Conservation (phyloP, 2,113 vertebrate species). For the Rhombomys opimus region DNA sequence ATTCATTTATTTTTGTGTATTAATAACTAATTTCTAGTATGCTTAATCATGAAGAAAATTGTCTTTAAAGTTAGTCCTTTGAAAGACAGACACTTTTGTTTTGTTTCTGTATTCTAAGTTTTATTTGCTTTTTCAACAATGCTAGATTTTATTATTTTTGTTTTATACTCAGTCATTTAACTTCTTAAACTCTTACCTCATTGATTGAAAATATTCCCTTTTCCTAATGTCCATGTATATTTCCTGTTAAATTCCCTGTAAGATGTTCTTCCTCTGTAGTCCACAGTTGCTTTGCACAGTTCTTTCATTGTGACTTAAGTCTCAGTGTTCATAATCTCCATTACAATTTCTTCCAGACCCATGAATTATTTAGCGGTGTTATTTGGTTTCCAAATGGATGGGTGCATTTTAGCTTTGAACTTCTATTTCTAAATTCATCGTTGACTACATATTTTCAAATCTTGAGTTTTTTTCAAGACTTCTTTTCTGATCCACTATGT, state of each 20-base stretch:
- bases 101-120: not conserved
- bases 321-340: slow-evolving; percentile 30
- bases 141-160: not conserved
- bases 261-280: not conserved
- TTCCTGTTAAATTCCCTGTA: not conserved
- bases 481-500: slow-evolving; percentile 12
- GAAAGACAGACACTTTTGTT: not conserved
- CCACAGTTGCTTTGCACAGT: not conserved
- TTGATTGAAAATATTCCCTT: not conserved
- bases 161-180: not conserved
- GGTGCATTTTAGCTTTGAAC: slow-evolving; percentile 41
- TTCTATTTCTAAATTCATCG: slow-evolving; percentile 35
- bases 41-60: not conserved
- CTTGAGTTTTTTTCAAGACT: slow-evolving; percentile 37
- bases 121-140: slow-evolving; percentile 28
- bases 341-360: slow-evolving; percentile 46
- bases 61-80: slow-evolving; percentile 3
- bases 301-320: not conserved
- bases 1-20: slow-evolving; percentile 24
- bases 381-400: slow-evolving; percentile 51
- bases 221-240: not conserved
- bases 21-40: not conserved
- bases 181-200: not conserved
- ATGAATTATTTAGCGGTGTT: slow-evolving; percentile 49
- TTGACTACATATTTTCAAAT: slow-evolving; percentile 32